These are phyloP conservation scores for Saccopteryx leptura DNA, from an alignment of 2,113 vertebrate species.

Conservation along the genomic window DNA sequence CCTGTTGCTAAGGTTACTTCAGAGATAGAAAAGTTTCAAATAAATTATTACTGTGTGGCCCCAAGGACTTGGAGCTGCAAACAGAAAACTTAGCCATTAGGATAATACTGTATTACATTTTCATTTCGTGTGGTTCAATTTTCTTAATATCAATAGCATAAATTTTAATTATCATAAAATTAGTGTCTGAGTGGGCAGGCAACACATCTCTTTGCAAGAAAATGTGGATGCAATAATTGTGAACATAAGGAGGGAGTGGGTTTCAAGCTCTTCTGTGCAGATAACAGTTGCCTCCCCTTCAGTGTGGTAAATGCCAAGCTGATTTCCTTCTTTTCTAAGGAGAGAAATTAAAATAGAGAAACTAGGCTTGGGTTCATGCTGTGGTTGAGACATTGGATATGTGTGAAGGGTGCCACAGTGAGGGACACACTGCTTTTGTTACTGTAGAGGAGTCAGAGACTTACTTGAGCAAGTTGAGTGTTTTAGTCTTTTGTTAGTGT, in stretches of 20 bases:
- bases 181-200: conserved; percentile 73
- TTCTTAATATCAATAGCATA: conserved; percentile 75
- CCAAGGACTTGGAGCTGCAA: conserved; percentile 58
- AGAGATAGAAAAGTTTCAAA: conserved; percentile 62
- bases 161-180: conserved; percentile 73
- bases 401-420: too few species aligned
- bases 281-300: conserved; percentile 74
- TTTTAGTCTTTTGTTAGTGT: conserved; percentile 38
- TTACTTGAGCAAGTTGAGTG: conserved; percentile 72
- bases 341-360: conserved; percentile 81
- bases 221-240: conserved; percentile 68
- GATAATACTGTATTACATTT: conserved; percentile 69
- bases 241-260: not conserved
- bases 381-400: not conserved
- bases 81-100: conserved; percentile 66
- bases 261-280: conserved; percentile 69
- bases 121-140: conserved; percentile 63
- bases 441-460: not conserved
- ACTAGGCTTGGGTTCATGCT: not conserved
- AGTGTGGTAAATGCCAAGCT: conserved; percentile 69
- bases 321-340: conserved; percentile 82
- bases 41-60: conserved; percentile 60
- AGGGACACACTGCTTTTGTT: not conserved
- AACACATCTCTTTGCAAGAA: conserved; percentile 63
- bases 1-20: conserved; percentile 72